phyloP scores from a whole-genome alignment of 1,140 invertebrate genomes.

The Bicyclus anynana region DNA sequence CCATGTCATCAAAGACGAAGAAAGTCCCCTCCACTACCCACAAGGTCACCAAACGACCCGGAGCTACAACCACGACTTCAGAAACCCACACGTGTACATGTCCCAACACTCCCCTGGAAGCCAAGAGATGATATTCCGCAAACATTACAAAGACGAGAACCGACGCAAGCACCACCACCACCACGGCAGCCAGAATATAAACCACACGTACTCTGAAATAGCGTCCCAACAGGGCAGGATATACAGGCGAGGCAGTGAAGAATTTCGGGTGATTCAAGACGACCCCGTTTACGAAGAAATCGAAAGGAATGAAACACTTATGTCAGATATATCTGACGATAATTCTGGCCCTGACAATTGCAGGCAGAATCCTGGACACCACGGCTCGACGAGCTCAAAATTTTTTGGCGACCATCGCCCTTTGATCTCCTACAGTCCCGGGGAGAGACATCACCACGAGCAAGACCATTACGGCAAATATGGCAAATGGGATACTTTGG shows the following conservation, averaged over 20 bases:
- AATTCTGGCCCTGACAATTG: conserved; percentile 87
- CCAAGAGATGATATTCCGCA: conserved; percentile 69
- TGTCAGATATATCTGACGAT: conserved; percentile 89
- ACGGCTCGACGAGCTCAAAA: conserved; percentile 80
- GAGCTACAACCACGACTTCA: conserved; percentile 81
- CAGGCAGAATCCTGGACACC: conserved; percentile 68
- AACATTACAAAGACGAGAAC: conserved; percentile 67
- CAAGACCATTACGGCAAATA: conserved; percentile 75
- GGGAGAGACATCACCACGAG: conserved; percentile 75
- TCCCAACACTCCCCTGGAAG: conserved; percentile 71
- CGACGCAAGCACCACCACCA: conserved; percentile 67
- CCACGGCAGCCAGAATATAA: conserved; percentile 62
- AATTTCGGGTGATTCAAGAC: conserved; percentile 78
- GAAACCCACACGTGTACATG: conserved; percentile 71
- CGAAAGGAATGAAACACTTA: conserved; percentile 84
- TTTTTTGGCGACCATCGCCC: conserved; percentile 90
- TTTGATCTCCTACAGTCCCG: conserved; percentile 83
- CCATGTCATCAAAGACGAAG: conserved; percentile 57
- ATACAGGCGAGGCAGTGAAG: conserved; percentile 70
- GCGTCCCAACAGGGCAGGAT: conserved; percentile 67
- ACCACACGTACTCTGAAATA: conserved; percentile 81
- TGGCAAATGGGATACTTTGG: conserved; percentile 79
- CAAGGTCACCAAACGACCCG: conserved; percentile 67
- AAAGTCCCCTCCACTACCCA: conserved; percentile 59
- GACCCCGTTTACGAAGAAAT: conserved; percentile 91